Evolutionary conservation across 2,888 invertebrate genomes (phyloP).

Genomic region (Caenorhabditis sp.): DNA sequence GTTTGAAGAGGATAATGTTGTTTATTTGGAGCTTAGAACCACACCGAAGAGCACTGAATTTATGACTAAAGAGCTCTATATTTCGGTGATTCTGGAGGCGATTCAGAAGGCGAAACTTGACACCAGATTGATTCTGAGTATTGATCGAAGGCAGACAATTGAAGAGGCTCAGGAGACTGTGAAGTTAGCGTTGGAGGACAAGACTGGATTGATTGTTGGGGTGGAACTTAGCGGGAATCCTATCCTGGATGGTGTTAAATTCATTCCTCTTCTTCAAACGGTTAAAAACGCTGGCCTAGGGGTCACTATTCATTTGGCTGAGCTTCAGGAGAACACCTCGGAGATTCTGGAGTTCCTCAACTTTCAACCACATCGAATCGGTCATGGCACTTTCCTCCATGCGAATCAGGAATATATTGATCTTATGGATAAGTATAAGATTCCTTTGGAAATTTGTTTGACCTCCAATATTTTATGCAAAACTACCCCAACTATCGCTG

Average conservation of each 20-base stretch:
- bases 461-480: conserved; percentile 34
- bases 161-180: conserved; percentile 36
- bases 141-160: conserved; percentile 26
- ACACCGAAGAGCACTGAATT: conserved; percentile 34
- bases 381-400: conserved; percentile 37
- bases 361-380: conserved; percentile 31
- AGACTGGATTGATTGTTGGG: conserved; percentile 27
- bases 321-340: neutral
- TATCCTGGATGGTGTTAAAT: conserved; percentile 17
- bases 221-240: conserved; percentile 44
- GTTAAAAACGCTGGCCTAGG: conserved; percentile 22
- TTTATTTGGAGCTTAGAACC: conserved; percentile 46
- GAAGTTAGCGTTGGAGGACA: conserved; percentile 6
- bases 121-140: conserved; percentile 30
- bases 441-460: conserved; percentile 37
- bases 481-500: conserved; percentile 9
- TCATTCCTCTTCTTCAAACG: conserved; percentile 19
- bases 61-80: conserved; percentile 15
- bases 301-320: conserved; percentile 28
- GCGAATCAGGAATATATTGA: neutral
- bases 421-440: conserved; percentile 2
- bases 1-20: conserved; percentile 30
- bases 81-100: conserved; percentile 3
- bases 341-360: conserved; percentile 17
- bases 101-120: neutral